Evolutionary conservation across 1,140 invertebrate genomes (phyloP).

Genomic region (Catajapyx aquilonaris): DNA sequence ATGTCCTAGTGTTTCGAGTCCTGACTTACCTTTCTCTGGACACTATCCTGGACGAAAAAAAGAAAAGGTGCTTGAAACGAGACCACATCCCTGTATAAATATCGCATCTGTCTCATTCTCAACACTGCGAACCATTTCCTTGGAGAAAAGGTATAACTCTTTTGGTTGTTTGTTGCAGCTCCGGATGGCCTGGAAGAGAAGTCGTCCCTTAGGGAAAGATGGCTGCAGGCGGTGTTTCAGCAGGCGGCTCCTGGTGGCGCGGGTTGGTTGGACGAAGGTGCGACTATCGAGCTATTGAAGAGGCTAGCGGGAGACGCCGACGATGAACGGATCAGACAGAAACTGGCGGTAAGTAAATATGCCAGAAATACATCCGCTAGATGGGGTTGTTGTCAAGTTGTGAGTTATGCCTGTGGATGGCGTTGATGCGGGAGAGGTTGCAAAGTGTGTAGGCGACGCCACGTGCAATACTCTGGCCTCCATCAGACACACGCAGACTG

Average conservation of each 20-base stretch:
- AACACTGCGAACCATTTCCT: too few relatives aligned
- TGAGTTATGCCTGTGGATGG: too few relatives aligned
- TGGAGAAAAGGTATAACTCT: neutral
- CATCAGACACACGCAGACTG: too few relatives aligned
- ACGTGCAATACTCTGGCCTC: too few relatives aligned
- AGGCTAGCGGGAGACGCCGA: slow-evolving; percentile 26
- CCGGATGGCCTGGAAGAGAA: slow-evolving; percentile 20
- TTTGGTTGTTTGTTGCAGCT: slow-evolving; percentile 8
- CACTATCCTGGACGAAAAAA: too few relatives aligned
- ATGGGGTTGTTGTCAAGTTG: too few relatives aligned
- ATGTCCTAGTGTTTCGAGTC: neutral
- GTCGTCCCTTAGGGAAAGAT: slow-evolving; percentile 27
- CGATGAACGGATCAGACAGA: slow-evolving; percentile 25
- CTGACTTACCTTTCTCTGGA: neutral
- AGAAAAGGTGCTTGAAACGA: too few relatives aligned
- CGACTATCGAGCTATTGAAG: slow-evolving; percentile 29
- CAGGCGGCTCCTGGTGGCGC: slow-evolving; percentile 22
- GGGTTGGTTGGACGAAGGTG: slow-evolving; percentile 26
- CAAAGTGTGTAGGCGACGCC: too few relatives aligned
- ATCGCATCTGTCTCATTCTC: too few relatives aligned
- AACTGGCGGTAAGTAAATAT: slow-evolving; percentile 12
- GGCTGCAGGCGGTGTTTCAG: slow-evolving; percentile 32
- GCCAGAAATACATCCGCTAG: too few relatives aligned
- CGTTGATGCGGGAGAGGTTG: too few relatives aligned
- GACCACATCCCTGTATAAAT: neutral